Percentiles rank a stretch among this genome's conserved stretches.
Evolutionary conservation across 2,888 invertebrate genomes (phyloP).

Genomic region (Zeuzera pyrina): DNA sequence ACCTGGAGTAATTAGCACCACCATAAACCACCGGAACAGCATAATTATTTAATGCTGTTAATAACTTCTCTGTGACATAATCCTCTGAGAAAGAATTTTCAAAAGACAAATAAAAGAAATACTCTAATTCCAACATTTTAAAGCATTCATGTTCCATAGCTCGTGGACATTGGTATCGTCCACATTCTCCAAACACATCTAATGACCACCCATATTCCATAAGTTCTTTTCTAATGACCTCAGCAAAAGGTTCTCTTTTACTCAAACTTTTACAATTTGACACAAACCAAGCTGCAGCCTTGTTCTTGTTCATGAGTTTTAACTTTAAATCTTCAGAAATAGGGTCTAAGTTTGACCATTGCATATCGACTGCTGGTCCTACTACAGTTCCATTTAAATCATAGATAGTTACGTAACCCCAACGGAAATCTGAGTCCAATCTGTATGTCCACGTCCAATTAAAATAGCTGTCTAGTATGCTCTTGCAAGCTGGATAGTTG

Average conservation of each 20-base stretch:
- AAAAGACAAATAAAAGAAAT: constrained; percentile 41
- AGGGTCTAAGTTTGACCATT: constrained; percentile 34
- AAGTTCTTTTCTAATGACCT: constrained; percentile 19
- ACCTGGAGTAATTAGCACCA: constrained; percentile 69
- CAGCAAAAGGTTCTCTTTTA: constrained; percentile 19
- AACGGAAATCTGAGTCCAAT: constrained; percentile 37
- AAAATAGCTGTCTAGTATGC: constrained; percentile 31
- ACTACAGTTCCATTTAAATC: constrained; percentile 23
- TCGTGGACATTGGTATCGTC: constrained; percentile 22
- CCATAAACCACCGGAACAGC: constrained; percentile 78
- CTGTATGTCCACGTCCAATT: constrained; percentile 52
- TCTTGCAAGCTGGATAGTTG: constrained; percentile 29
- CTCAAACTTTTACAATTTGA: constrained; percentile 30
- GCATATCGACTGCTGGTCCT: constrained; percentile 32
- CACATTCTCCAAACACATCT: constrained; percentile 36
- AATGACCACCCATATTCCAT: constrained; percentile 22
- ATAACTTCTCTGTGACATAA: constrained; percentile 41
- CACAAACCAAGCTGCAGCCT: constrained; percentile 35
- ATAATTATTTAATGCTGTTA: constrained; percentile 57
- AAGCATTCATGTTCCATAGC: constrained; percentile 19
- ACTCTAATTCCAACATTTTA: constrained; percentile 25
- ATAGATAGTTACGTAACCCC: constrained; percentile 33
- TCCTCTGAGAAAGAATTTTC: constrained; percentile 37
- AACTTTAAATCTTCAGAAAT: constrained; percentile 22
- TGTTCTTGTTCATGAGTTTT: constrained; percentile 22